phyloP scores from a whole-genome alignment of 1,140 invertebrate genomes.

The Idris sp. region DNA sequence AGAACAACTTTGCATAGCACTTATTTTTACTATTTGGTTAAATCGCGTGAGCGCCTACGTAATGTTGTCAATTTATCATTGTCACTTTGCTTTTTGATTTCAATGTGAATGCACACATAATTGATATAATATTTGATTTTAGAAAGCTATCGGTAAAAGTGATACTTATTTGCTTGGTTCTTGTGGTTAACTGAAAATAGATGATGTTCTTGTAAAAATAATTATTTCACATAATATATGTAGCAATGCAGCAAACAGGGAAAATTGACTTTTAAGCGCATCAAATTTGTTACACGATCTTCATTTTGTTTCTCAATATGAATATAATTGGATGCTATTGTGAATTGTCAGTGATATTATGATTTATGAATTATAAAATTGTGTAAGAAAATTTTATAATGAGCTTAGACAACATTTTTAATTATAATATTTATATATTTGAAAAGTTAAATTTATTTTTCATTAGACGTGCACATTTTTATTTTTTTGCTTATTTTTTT shows the following conservation, averaged over 20 bases:
- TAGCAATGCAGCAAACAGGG: not conserved
- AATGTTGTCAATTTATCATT: slow-evolving; percentile 42
- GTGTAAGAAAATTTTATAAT: slow-evolving; percentile 1
- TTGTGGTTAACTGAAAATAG: slow-evolving; percentile 33
- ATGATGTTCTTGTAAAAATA: slow-evolving; percentile 35
- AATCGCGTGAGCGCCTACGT: slow-evolving; percentile 23
- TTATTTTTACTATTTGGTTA: slow-evolving; percentile 16
- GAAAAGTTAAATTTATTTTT: too few species aligned
- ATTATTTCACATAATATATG: slow-evolving; percentile 3
- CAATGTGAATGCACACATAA: slow-evolving; percentile 42
- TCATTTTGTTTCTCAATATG: slow-evolving; percentile 34
- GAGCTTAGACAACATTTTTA: too few species aligned
- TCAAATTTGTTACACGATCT: slow-evolving; percentile 33
- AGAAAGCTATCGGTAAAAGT: slow-evolving; percentile 51
- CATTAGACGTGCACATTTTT: too few species aligned
- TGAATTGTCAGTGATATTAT: slow-evolving; percentile 27
- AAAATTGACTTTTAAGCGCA: slow-evolving; percentile 17
- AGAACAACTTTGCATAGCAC: slow-evolving; percentile 4
- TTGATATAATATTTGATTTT: slow-evolving; percentile 55
- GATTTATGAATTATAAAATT: slow-evolving; percentile 28
- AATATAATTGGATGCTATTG: slow-evolving; percentile 32
- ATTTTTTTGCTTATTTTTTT: too few species aligned
- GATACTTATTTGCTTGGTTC: slow-evolving; percentile 35
- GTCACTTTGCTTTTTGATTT: slow-evolving; percentile 24
- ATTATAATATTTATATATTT: not conserved